Base-by-base conservation (phyloP, 1,140 invertebrate genomes). In the Heliothis virescens region DNA sequence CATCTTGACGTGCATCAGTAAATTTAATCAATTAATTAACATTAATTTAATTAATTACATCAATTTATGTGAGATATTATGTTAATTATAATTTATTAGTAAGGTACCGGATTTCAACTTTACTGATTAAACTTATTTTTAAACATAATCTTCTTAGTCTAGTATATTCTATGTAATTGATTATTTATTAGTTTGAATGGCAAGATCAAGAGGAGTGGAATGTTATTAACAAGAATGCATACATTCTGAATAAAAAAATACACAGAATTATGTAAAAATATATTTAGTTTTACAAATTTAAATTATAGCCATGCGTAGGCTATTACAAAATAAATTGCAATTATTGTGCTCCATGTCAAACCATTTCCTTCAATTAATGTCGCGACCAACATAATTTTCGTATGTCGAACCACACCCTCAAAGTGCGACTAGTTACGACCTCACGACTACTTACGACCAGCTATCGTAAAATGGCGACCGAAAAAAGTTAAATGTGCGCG, bases 401-500 rank as follows among this genome's bases (percentile, higher is more conserved):
- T 60, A 29, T 60, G 57, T 60, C 57, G 12, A 26, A 48, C 63
- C 63, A 67, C 63, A 67, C 63, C 63, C 47, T 11, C 26, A 67
- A 48, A 13, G 11, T 3, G 9, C 48, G 18, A 48, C 16, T 11
- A 7, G 48, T 26, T 60, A 18, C 9, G 21, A 60, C 34, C 9
- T 26, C n/a, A 15, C 21, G 21, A 13, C 18, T 59, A 63, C 62
- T 47, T 63, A 16, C 29, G 62, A 48, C 41, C 41, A 12, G 21
- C 41, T 12, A 67, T 16, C 16, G 4, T 55, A 55, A 72, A 72
- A 57, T 34, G 26, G 69, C 26, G 13, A 9, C 29, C 29, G 50
- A 72, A 72, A 72, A 72, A 72, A 67, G 16, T 41, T 41, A 57
- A 65, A 72, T 57, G n/a, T 34, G 50, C 15, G n/a, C 69, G 7